phyloP scores from a whole-genome alignment of 2,888 invertebrate species.

The Smittia sp. region DNA sequence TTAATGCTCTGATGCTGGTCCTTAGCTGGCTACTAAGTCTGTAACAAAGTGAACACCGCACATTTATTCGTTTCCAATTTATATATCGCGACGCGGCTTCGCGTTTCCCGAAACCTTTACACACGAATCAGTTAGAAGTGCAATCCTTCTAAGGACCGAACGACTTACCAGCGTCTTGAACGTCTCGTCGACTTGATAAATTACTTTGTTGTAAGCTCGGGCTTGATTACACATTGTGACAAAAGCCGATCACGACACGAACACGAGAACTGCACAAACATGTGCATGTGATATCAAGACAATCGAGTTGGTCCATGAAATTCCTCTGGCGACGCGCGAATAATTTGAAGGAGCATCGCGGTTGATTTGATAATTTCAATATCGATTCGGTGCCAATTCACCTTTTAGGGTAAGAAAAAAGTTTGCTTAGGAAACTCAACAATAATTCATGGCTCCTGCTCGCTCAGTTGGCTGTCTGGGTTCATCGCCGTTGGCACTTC shows the following conservation, averaged over 20 bases:
- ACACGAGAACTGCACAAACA: background rate
- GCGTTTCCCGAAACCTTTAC: constrained; percentile 17
- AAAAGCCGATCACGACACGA: constrained; percentile 21
- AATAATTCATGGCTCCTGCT: background rate
- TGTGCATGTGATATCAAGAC: constrained; percentile 3
- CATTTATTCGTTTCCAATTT: constrained; percentile 39
- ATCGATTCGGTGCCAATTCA: constrained; percentile 13
- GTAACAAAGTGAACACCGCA: constrained; percentile 40
- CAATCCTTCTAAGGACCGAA: constrained; percentile 40
- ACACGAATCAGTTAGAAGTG: constrained; percentile 8
- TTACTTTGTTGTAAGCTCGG: constrained; percentile 35
- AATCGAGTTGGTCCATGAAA: constrained; percentile 14
- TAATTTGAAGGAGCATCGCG: background rate
- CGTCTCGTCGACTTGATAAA: constrained; percentile 12
- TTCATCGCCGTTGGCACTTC: background rate
- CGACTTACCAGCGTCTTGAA: constrained; percentile 6
- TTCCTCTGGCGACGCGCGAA: background rate
- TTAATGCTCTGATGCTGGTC: constrained; percentile 31
- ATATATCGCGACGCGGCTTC: constrained; percentile 18
- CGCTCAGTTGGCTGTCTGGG: background rate
- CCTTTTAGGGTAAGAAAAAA: constrained; percentile 37
- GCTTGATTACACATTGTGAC: constrained; percentile 25
- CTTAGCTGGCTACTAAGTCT: constrained; percentile 41
- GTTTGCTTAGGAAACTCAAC: no score
- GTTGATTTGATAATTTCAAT: background rate